phyloP scores from a whole-genome alignment of 2,113 vertebrate genomes.

The Gasterosteus aculeatus region DNA sequence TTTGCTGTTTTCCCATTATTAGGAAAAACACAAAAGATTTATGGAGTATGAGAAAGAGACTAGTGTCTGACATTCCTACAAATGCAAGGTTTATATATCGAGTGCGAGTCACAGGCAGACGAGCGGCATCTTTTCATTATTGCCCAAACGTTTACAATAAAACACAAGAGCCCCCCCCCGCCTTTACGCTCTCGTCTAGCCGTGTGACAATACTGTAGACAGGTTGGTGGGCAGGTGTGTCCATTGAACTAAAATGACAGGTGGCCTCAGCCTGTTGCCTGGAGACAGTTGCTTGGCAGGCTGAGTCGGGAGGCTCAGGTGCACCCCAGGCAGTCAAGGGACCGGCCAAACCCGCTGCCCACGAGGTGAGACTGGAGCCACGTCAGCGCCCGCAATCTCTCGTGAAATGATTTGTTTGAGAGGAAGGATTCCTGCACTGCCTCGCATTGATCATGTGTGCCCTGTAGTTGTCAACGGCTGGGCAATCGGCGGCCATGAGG shows the following conservation, averaged over 20 bases:
- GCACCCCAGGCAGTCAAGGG: conserved; percentile 51
- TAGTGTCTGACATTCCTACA: conserved; percentile 5
- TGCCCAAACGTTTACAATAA: conserved; percentile 27
- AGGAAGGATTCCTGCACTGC: conserved; percentile 18
- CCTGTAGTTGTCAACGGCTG: conserved; percentile 1
- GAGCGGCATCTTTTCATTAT: conserved; percentile 33
- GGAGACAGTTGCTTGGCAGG: conserved; percentile 67
- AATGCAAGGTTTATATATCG: background rate
- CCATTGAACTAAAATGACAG: conserved; percentile 75
- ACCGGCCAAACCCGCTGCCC: conserved; percentile 44
- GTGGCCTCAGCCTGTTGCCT: conserved; percentile 65
- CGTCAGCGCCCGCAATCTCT: conserved; percentile 35
- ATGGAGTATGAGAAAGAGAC: background rate
- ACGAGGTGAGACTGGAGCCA: conserved; percentile 35
- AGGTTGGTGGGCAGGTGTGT: conserved; percentile 73
- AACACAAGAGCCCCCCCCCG: background rate
- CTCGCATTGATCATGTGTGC: background rate
- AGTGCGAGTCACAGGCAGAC: conserved; percentile 9
- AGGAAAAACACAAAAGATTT: background rate
- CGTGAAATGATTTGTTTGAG: conserved; percentile 55
- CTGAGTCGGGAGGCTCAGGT: conserved; percentile 44
- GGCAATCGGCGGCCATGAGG: background rate
- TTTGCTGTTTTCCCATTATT: background rate
- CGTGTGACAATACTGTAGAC: conserved; percentile 52
- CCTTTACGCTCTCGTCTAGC: background rate